Conservation (phyloP, 2,888 invertebrate genomes). For the Hirtodrosophila cameraria region DNA sequence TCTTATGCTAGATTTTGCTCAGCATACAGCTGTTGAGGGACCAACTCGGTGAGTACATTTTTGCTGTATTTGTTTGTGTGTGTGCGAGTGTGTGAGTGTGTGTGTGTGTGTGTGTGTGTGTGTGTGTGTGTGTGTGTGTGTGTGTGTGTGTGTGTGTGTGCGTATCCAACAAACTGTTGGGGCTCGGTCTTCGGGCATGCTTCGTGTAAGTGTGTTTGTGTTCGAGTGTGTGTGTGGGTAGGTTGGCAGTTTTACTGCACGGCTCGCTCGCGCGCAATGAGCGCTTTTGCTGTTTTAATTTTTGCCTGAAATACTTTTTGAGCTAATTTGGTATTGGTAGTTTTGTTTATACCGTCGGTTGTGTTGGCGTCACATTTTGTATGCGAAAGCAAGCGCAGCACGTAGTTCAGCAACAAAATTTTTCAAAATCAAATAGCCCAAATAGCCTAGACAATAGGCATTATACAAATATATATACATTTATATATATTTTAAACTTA, state of each 20-base stretch:
- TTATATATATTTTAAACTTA: conserved; percentile 29
- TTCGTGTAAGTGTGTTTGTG: conserved; percentile 18
- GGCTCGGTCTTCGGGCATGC: conserved; percentile 45
- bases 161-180: conserved; percentile 68
- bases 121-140: conserved; percentile 6
- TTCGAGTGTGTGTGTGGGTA: conserved; percentile 40
- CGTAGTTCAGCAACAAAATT: conserved; percentile 42
- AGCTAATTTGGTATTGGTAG: conserved; percentile 83
- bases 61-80: conserved; percentile 32
- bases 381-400: conserved; percentile 70
- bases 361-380: conserved; percentile 75
- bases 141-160: conserved; percentile 29
- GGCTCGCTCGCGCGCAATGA: conserved; percentile 65
- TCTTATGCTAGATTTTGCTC: conserved; percentile 15
- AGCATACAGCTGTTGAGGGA: conserved; percentile 51
- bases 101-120: conserved; percentile 4
- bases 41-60: conserved; percentile 61
- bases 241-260: conserved; percentile 60
- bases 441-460: conserved; percentile 32
- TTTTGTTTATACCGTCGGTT: conserved; percentile 83
- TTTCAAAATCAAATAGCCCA: conserved; percentile 45
- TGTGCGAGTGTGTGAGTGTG: conserved; percentile 4
- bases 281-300: conserved; percentile 76
- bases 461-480: too few species aligned
- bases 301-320: conserved; percentile 82